phyloP scores from a whole-genome alignment of 2,888 invertebrate genomes.

The Autographa pulchrina region DNA sequence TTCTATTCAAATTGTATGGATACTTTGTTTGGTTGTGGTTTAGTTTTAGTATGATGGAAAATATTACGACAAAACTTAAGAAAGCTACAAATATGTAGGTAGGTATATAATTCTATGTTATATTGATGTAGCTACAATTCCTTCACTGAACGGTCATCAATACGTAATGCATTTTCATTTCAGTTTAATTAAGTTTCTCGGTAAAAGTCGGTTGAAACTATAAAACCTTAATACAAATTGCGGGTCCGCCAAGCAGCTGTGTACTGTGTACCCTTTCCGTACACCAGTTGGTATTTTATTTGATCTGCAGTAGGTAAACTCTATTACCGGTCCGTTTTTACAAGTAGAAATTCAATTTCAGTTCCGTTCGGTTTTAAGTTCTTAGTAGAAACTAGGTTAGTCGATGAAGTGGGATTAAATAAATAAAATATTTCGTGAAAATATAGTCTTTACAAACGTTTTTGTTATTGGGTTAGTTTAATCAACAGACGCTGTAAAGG shows the following conservation, averaged over 20 bases:
- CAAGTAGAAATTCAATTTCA: conserved; percentile 85
- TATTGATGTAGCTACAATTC: background rate
- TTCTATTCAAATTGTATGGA: background rate
- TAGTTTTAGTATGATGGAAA: too few relatives aligned
- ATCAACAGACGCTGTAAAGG: too few relatives aligned
- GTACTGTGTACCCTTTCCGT: conserved; percentile 64
- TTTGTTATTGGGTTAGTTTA: background rate
- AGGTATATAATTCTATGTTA: too few relatives aligned
- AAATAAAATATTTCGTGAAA: conserved; percentile 64
- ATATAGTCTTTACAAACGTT: conserved; percentile 23
- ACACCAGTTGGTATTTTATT: conserved; percentile 82
- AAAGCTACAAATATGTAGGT: too few relatives aligned
- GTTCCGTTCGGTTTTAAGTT: conserved; percentile 75
- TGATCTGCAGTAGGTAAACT: conserved; percentile 84
- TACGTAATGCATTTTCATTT: conserved; percentile 41
- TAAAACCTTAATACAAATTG: conserved; percentile 41
- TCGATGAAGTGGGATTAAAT: conserved; percentile 73
- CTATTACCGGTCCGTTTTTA: conserved; percentile 86
- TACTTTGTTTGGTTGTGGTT: background rate
- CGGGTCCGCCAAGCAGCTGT: conserved; percentile 62
- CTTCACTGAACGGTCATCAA: conserved; percentile 16
- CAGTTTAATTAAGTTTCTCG: conserved; percentile 38
- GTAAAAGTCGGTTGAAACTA: conserved; percentile 51
- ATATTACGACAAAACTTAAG: background rate
- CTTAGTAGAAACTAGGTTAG: conserved; percentile 81